These are phyloP conservation scores for Cyprinella venusta DNA, from an alignment of 2,797 vertebrate species.

Conservation along the genomic window DNA sequence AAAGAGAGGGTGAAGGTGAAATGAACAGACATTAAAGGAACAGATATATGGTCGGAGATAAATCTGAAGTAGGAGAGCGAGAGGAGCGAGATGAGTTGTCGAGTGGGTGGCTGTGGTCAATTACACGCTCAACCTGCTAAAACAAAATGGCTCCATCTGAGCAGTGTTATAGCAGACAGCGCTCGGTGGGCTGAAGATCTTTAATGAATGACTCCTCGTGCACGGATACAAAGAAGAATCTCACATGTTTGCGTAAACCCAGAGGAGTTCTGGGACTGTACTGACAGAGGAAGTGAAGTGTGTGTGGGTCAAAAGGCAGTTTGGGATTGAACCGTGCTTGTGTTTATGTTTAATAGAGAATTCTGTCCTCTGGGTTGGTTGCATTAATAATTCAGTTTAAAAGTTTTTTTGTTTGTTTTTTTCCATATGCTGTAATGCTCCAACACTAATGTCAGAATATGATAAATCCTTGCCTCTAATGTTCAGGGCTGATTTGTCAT, in stretches of 20 bases:
- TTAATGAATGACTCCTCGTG: slow-evolving; percentile 49
- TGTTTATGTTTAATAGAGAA: not conserved
- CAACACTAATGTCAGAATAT: not conserved
- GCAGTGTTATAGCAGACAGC: slow-evolving; percentile 53
- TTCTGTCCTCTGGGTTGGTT: not conserved
- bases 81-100: slow-evolving; percentile 34
- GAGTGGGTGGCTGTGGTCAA: slow-evolving; percentile 57
- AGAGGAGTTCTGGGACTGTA: slow-evolving; percentile 12
- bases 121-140: slow-evolving; percentile 60
- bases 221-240: slow-evolving; percentile 36
- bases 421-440: not conserved
- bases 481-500: slow-evolving; percentile 15
- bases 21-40: slow-evolving; percentile 31
- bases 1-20: not conserved
- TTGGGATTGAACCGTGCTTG: not conserved
- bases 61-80: slow-evolving; percentile 39
- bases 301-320: slow-evolving; percentile 9
- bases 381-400: not conserved
- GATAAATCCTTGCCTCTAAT: not conserved
- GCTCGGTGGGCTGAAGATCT: slow-evolving; percentile 46
- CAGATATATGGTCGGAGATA: slow-evolving; percentile 47
- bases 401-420: not conserved
- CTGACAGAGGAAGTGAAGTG: not conserved
- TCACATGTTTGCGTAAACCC: slow-evolving; percentile 34
- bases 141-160: slow-evolving; percentile 58